phyloP scores from a whole-genome alignment of 2,888 invertebrate species.

The Drosophila ezoana region DNA sequence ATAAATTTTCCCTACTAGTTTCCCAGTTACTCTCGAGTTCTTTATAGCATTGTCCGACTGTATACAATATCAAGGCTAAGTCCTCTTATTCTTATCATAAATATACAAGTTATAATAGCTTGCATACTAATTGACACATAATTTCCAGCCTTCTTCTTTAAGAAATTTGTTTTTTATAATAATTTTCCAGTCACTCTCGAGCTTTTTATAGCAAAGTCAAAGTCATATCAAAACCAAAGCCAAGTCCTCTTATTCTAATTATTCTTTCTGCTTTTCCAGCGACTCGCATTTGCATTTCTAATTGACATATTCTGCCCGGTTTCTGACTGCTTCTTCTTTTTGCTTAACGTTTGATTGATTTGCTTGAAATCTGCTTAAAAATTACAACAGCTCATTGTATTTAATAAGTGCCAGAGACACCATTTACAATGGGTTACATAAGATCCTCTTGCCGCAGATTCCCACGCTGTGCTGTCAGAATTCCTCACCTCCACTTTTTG shows the following conservation, averaged over 20 bases:
- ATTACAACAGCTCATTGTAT: conserved; percentile 72
- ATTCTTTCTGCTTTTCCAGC: conserved; percentile 7
- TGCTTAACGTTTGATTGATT: conserved; percentile 44
- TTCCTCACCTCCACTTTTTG: conserved; percentile 39
- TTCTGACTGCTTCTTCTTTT: background rate
- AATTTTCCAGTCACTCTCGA: background rate
- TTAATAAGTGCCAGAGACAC: conserved; percentile 59
- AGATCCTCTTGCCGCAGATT: conserved; percentile 43
- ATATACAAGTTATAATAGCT: too few relatives aligned
- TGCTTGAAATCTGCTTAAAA: conserved; percentile 63
- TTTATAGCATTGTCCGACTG: background rate
- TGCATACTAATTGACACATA: too few relatives aligned
- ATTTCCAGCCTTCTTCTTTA: too few relatives aligned
- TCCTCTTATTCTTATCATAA: background rate
- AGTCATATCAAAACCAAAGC: background rate
- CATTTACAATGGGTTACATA: conserved; percentile 61
- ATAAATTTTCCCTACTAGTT: too few relatives aligned
- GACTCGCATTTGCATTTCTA: conserved; percentile 50
- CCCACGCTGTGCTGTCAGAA: conserved; percentile 73
- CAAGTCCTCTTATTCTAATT: conserved; percentile 2
- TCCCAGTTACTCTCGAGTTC: background rate
- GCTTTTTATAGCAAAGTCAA: background rate
- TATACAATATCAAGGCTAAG: background rate
- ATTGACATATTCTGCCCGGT: conserved; percentile 38
- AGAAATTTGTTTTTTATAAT: too few relatives aligned